Base-by-base conservation (phyloP, 1,140 invertebrate genomes). In the Wasmannia auropunctata region DNA sequence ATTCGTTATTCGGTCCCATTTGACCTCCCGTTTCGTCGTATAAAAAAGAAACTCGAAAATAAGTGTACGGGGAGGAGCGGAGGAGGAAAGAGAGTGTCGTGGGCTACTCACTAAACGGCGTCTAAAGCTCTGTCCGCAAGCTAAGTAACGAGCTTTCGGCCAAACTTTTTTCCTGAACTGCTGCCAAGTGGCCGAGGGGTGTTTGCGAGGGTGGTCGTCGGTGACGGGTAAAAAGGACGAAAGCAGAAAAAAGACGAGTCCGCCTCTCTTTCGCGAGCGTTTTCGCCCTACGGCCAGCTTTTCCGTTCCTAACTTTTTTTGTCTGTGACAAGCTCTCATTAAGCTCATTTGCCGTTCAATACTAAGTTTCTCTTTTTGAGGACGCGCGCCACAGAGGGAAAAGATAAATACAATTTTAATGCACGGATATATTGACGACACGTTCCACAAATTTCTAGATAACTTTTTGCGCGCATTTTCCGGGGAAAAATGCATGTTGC, bases 81-180 rank as follows among this genome's bases (percentile, higher is more conserved):
- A 74, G 77, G 11, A 56, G 51, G 49, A 80, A 60, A 43, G 62
- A 83, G 89, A 85, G 86, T 90, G 85, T 87, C 87, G 70, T 31
- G 63, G 62, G 79, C 84, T 80, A 88, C 84, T 91, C 87, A 54
- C 87, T 90, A 90, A 89, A 91, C 91, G 90, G 88, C 86, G 89
- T 85, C 91, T 91, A 89, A 92, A 92, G 91, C 89, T 91, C 85
- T 91, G 90, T 91, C 89, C 91, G 90, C 91, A 88, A 91, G 88
- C 90, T 91, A 92, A 93, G 90, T 92, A 93, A 92, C 92, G 89
- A 92, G 90, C 92, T 91, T 92, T 92, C 85, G 87, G 87, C 90
- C 86, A 89, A 91, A 90, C 89, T 91, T 91, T 91, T 92, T 93
- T 91, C 77, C 91, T 92, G 92, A 92, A 92, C 90, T 85, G 79